phyloP scores from a whole-genome alignment of 2,113 vertebrate species.

The Cervus canadensis region DNA sequence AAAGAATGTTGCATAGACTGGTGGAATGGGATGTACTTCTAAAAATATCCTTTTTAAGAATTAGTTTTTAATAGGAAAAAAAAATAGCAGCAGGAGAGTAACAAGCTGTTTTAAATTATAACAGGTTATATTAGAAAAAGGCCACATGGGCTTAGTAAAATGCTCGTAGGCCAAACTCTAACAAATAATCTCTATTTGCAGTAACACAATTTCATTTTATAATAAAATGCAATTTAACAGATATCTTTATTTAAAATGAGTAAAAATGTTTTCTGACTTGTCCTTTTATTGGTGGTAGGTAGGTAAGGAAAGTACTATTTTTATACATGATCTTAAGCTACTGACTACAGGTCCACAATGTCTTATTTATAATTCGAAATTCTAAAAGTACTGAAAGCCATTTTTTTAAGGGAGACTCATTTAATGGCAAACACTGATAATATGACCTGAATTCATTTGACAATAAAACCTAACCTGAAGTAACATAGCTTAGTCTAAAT shows the following conservation, averaged over 20 bases:
- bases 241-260: not conserved
- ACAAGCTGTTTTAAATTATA: slow-evolving; percentile 25
- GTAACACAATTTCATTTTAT: not conserved
- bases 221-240: not conserved
- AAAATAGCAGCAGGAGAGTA: not conserved
- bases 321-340: not conserved
- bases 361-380: not conserved
- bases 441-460: not conserved
- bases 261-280: not conserved
- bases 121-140: slow-evolving; percentile 22
- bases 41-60: not conserved
- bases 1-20: not conserved
- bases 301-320: not conserved
- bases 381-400: not conserved
- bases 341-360: not conserved
- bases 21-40: not conserved
- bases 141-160: not conserved
- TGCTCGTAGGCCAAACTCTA: not conserved
- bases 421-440: not conserved
- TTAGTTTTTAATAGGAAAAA: not conserved
- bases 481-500: not conserved
- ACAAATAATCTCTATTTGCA: not conserved
- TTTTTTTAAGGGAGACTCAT: not conserved
- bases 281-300: not conserved
- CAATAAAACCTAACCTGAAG: not conserved